Evolutionary conservation across 2,888 invertebrate species (phyloP), one percentile per base, ranked within the genome.

Genomic region (Cheiracanthium punctorium): DNA sequence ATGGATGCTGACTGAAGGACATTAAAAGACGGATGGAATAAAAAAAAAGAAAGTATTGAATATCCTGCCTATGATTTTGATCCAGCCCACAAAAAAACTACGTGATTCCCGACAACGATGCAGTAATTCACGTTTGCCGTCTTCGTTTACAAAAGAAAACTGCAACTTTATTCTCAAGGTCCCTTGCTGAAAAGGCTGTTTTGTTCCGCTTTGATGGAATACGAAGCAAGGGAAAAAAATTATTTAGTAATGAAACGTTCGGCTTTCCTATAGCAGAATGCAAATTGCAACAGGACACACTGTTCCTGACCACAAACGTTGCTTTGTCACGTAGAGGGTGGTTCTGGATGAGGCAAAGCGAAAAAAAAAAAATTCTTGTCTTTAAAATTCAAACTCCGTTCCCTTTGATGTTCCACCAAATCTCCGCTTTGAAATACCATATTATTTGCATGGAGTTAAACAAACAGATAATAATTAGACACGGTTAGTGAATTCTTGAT

Each of bases 21-120:
- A 24, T 8, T 10, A 10, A 48, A 8, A 17, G 37, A 2, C 17
- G 17, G 10, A 17, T 48, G 8, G 5, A 24, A 7, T 24, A 24
- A 58, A 58, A 58, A 20, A 58, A n/a, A n/a, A n/a, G n/a, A n/a
- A n/a, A n/a, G n/a, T n/a, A 24, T 58, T 58, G 24, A 58, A 58
- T 58, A 24, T 58, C 58, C 58, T 58, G 58, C 58, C 24, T 24
- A 58, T 2, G 24, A 58, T 24, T 20, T 12, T 17, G 24, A 17
- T 48, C 17, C 43, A 17, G 24, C 58, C 58, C 58, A 58, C 58
- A 58, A 58, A 48, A 58, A 48, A 58, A 24, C 24, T 20, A 24
- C 24, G 20, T 58, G 58, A 58, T 48, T 48, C 48, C 24, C 24
- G 0, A 24, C 58, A 58, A 58, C 17, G 24, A 58, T 58, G 58